A percentile compares a stretch with the other conserved stretches of the same genome.
These are phyloP conservation scores for Lacerta agilis DNA, from an alignment of 2,797 vertebrate species.

Conservation along the genomic window DNA sequence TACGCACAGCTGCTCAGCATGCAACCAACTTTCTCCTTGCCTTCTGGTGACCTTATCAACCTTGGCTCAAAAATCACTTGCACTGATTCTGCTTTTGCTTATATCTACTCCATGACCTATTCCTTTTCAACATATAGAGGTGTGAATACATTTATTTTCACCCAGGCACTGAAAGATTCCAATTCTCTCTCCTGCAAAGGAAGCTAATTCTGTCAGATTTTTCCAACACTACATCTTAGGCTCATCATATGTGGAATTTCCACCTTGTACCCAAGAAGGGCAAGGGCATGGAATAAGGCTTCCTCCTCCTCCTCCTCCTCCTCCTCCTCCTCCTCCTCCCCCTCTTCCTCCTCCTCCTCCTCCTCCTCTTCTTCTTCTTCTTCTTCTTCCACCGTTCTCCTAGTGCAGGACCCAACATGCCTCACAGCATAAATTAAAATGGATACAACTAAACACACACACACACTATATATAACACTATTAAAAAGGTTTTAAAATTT, in stretches of 20 bases:
- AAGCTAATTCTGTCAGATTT: neutral
- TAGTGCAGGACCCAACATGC: too few species aligned
- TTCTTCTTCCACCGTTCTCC: too few species aligned
- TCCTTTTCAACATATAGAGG: neutral
- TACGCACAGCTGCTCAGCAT: neutral
- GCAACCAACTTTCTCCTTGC: neutral
- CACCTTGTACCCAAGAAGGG: neutral
- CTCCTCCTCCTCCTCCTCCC: too few species aligned
- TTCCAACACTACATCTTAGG: neutral
- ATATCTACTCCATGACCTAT: neutral
- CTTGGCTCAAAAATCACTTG: neutral
- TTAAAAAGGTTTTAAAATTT: too few species aligned
- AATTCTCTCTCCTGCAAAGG: neutral
- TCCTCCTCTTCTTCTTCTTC: neutral
- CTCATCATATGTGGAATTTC: neutral
- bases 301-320: too few species aligned
- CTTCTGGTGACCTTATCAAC: neutral
- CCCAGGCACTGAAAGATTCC: neutral
- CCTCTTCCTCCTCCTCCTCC: too few species aligned
- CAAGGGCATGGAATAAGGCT: neutral
- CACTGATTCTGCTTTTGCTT: neutral
- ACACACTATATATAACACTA: too few species aligned
- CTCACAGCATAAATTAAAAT: too few species aligned
- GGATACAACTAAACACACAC: too few species aligned
- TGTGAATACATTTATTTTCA: conserved; percentile 36